Conservation (phyloP, 2,888 invertebrate species). For the Neoitamus cyanurus region DNA sequence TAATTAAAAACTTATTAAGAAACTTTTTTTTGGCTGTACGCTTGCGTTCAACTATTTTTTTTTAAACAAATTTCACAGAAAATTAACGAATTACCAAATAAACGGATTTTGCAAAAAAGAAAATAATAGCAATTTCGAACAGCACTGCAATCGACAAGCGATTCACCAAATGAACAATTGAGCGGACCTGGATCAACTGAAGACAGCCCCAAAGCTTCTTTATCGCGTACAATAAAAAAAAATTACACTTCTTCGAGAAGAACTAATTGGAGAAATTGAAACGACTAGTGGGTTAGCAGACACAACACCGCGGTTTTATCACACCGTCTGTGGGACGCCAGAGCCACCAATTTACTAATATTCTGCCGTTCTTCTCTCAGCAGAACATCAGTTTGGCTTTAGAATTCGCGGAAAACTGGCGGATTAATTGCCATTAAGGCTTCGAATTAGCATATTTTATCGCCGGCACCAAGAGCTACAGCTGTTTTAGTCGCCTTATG, state of each 20-base stretch:
- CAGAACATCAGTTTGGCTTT: not conserved
- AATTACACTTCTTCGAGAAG: not conserved
- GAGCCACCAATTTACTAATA: slow-evolving; percentile 7
- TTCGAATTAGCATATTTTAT: not conserved
- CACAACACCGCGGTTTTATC: not conserved
- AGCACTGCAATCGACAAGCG: not conserved
- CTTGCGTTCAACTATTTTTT: no score
- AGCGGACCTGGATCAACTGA: not conserved
- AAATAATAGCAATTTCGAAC: not conserved
- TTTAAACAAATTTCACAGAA: not conserved
- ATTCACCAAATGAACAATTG: not conserved
- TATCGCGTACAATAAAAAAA: not conserved
- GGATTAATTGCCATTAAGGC: not conserved
- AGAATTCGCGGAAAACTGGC: not conserved
- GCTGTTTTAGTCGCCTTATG: not conserved
- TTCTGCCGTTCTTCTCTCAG: not conserved
- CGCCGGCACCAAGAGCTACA: not conserved
- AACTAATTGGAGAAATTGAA: slow-evolving; percentile 19
- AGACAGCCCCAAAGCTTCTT: not conserved
- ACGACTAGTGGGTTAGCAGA: not conserved
- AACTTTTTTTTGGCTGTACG: no score
- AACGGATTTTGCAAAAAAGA: not conserved
- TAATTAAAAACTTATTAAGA: no score
- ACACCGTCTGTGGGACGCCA: not conserved
- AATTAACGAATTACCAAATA: not conserved